These are phyloP conservation scores for Hycleus cichorii DNA, from an alignment of 1,140 invertebrate species.

Conservation along the genomic window DNA sequence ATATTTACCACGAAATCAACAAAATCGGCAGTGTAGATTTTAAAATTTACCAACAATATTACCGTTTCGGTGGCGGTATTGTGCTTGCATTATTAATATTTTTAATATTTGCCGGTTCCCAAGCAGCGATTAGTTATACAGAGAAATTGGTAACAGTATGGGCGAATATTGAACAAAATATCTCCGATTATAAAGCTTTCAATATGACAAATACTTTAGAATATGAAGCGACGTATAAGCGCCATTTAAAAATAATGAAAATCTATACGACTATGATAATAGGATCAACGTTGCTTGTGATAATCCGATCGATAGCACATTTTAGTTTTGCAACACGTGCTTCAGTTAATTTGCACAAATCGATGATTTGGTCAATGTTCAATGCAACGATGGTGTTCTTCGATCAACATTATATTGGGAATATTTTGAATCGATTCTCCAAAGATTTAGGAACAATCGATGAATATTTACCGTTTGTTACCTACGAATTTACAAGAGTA, in stretches of 20 bases:
- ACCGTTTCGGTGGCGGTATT: slow-evolving; percentile 16
- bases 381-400: slow-evolving; percentile 60
- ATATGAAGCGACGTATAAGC: slow-evolving; percentile 2
- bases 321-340: slow-evolving; percentile 52
- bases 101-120: slow-evolving; percentile 10
- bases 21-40: slow-evolving; percentile 21
- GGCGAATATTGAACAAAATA: slow-evolving; percentile 20
- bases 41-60: slow-evolving; percentile 20
- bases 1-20: slow-evolving; percentile 23
- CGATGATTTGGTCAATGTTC: slow-evolving; percentile 55
- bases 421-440: slow-evolving; percentile 55
- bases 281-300: neutral
- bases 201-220: slow-evolving; percentile 19
- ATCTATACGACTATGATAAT: slow-evolving; percentile 10
- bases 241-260: slow-evolving; percentile 11
- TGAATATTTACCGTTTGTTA: slow-evolving; percentile 50
- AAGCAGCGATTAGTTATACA: slow-evolving; percentile 15
- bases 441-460: slow-evolving; percentile 56
- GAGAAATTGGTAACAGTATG: slow-evolving; percentile 21
- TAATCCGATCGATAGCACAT: slow-evolving; percentile 38
- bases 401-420: slow-evolving; percentile 44
- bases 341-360: slow-evolving; percentile 55
- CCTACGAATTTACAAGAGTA: slow-evolving; percentile 36
- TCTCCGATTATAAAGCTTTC: slow-evolving; percentile 2
- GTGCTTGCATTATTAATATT: slow-evolving; percentile 4